A percentile compares a stretch with the other conserved stretches of the same genome.
Conservation (phyloP, 2,888 invertebrate species). For the Altica lythri region DNA sequence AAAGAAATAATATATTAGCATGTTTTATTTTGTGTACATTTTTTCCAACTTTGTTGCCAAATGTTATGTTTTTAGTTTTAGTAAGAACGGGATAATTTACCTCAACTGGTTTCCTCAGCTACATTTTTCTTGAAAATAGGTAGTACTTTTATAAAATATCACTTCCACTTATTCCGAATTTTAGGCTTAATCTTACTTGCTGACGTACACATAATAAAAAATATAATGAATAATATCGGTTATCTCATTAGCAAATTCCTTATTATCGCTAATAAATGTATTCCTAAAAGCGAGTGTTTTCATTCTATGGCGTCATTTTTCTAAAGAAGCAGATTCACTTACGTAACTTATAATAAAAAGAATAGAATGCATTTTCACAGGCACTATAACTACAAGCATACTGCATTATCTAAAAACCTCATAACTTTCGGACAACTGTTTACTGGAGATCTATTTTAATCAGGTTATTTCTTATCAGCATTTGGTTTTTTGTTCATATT, state of each 20-base stretch:
- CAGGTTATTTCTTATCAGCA: slow-evolving; percentile 28
- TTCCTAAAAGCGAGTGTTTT: slow-evolving; percentile 3
- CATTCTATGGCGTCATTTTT: slow-evolving; percentile 2
- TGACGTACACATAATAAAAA: slow-evolving; percentile 5
- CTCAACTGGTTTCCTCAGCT: slow-evolving; percentile 7
- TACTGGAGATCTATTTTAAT: slow-evolving; percentile 16
- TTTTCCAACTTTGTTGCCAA: neutral
- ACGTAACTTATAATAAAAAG: slow-evolving; percentile 13
- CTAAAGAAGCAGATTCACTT: neutral
- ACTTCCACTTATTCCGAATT: slow-evolving; percentile 2
- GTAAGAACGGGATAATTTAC: slow-evolving; percentile 4
- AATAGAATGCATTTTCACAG: slow-evolving; percentile 3
- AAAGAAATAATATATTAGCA: too few species aligned
- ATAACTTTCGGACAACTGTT: slow-evolving; percentile 13
- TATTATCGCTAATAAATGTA: slow-evolving; percentile 1
- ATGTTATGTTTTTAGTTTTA: neutral
- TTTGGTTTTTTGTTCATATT: slow-evolving; percentile 15
- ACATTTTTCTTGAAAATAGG: neutral
- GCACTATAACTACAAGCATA: slow-evolving; percentile 6
- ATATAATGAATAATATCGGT: slow-evolving; percentile 5
- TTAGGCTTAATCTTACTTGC: slow-evolving; percentile 2
- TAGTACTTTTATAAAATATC: slow-evolving; percentile 2
- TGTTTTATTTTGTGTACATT: too few species aligned
- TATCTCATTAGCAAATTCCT: slow-evolving; percentile 11
- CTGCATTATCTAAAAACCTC: slow-evolving; percentile 13